These are phyloP conservation scores for Heliconius hortense DNA, from an alignment of 2,888 invertebrate genomes.

Conservation along the genomic window DNA sequence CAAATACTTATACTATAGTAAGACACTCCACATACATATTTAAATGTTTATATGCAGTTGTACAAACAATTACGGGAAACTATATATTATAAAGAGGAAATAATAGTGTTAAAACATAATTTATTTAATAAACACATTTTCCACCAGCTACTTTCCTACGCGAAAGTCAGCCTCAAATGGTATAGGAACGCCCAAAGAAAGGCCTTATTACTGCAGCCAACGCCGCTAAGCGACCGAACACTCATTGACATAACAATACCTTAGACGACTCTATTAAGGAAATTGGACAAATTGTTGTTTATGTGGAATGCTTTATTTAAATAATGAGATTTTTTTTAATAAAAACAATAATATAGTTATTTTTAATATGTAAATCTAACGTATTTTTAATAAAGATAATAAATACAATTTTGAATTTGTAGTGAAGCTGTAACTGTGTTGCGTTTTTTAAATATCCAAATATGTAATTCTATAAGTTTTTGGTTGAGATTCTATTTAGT, in stretches of 20 bases:
- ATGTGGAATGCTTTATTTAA: slow-evolving; percentile 2
- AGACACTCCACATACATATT: neutral
- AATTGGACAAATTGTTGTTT: slow-evolving; percentile 22
- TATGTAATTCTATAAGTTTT: too few species aligned
- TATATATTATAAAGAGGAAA: slow-evolving; percentile 8
- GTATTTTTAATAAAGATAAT: too few species aligned
- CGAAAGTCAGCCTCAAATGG: slow-evolving; percentile 26
- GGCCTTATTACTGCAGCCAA: slow-evolving; percentile 17
- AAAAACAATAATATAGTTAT: neutral
- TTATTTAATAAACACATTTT: too few species aligned
- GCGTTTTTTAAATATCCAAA: too few species aligned
- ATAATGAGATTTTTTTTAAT: neutral
- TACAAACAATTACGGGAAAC: neutral
- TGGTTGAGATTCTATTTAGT: too few species aligned
- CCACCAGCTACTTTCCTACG: slow-evolving; percentile 24
- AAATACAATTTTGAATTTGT: too few species aligned
- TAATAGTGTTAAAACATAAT: slow-evolving; percentile 21
- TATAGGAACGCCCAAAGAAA: slow-evolving; percentile 21
- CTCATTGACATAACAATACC: slow-evolving; percentile 29
- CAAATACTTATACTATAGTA: neutral
- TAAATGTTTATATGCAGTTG: neutral
- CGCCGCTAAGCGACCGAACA: slow-evolving; percentile 19
- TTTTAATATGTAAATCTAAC: too few species aligned
- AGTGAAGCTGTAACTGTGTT: too few species aligned
- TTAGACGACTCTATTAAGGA: slow-evolving; percentile 27